Conservation (phyloP, 2,797 vertebrate genomes). For the Tiaroga cobitis region DNA sequence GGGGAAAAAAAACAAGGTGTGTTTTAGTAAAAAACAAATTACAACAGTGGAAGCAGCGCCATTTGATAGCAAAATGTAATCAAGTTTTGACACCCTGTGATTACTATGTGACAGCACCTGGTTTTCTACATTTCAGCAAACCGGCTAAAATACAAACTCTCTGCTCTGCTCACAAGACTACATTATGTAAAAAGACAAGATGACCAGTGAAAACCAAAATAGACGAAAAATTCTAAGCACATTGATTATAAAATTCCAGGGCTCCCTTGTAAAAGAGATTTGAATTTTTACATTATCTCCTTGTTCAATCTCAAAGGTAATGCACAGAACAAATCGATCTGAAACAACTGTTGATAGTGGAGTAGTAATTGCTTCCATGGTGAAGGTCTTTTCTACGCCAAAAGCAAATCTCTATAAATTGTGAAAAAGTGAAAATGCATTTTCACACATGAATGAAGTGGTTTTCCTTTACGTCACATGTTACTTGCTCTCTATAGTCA, state of each 20-base stretch:
- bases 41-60: background rate
- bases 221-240: background rate
- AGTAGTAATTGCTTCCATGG: background rate
- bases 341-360: background rate
- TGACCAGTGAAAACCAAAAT: background rate
- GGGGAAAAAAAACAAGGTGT: background rate
- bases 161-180: background rate
- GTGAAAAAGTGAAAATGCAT: background rate
- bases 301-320: background rate
- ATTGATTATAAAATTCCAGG: background rate
- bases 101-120: slow-evolving; percentile 15
- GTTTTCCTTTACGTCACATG: background rate
- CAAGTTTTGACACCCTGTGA: slow-evolving; percentile 26
- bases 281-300: background rate
- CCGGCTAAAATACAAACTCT: background rate
- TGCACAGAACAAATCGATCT: background rate
- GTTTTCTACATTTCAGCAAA: background rate
- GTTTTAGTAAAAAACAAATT: background rate
- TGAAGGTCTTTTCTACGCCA: background rate
- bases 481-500: background rate
- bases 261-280: too few relatives aligned
- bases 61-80: slow-evolving; percentile 15
- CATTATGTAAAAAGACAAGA: background rate
- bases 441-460: background rate
- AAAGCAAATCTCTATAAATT: background rate